A percentile compares a stretch with the other conserved stretches of the same genome.
Conservation (phyloP, 2,113 vertebrate species). For the Hylia prasina region DNA sequence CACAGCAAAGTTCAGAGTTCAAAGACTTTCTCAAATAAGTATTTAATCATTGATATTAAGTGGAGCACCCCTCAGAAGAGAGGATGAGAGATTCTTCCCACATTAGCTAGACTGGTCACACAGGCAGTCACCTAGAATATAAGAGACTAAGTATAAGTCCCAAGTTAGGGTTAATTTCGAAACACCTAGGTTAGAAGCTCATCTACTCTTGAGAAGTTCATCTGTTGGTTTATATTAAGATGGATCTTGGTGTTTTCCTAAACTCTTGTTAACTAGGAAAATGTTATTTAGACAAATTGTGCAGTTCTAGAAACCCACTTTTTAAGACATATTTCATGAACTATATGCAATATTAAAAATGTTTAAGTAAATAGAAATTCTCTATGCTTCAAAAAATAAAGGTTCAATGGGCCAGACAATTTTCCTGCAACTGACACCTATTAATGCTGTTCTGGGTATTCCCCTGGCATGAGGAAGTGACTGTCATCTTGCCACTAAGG, state of each 20-base stretch:
- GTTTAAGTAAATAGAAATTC: background rate
- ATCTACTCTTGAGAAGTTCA: background rate
- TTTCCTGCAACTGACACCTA: background rate
- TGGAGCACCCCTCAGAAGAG: background rate
- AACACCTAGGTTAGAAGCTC: background rate
- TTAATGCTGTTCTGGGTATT: background rate
- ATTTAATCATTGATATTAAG: background rate
- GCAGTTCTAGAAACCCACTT: background rate
- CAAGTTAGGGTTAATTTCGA: background rate
- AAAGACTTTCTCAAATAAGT: background rate
- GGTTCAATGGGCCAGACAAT: background rate
- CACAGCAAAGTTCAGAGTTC: background rate
- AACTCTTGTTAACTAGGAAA: background rate
- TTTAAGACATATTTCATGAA: background rate
- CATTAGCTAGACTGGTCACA: background rate
- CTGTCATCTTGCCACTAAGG: conserved; percentile 38
- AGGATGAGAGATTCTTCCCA: background rate
- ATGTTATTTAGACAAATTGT: background rate
- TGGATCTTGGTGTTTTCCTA: background rate
- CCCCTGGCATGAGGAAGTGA: background rate
- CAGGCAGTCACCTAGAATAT: background rate
- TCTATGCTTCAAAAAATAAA: background rate
- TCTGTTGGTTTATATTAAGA: background rate
- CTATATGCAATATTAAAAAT: background rate
- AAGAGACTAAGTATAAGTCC: background rate